phyloP scores from a whole-genome alignment of 1,140 invertebrate species.

The Aphaenogaster ashmeadi region DNA sequence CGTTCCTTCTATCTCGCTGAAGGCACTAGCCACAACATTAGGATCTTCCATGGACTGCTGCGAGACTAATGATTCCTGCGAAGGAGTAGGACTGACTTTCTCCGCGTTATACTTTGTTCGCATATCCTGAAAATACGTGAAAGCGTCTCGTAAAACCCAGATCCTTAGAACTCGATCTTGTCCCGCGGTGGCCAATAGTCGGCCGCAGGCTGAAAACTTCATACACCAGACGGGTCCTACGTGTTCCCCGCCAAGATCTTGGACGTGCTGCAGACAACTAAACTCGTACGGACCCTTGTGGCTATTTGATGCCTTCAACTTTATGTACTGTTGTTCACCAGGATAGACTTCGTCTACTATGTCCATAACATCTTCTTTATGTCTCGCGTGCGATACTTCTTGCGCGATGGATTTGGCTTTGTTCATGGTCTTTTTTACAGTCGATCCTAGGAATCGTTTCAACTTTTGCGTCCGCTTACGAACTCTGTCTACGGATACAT shows the following conservation, averaged over 20 bases:
- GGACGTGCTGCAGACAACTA: slow-evolving; percentile 91
- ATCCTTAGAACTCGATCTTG: slow-evolving; percentile 97
- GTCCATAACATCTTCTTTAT: slow-evolving; percentile 95
- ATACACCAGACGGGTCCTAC: slow-evolving; percentile 98
- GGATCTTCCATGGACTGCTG: slow-evolving; percentile 91
- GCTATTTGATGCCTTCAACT: slow-evolving; percentile 97
- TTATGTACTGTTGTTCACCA: slow-evolving; percentile 94
- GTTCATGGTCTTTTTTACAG: slow-evolving; percentile 95
- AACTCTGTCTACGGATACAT: slow-evolving; percentile 85
- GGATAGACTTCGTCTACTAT: slow-evolving; percentile 93
- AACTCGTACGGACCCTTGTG: slow-evolving; percentile 99
- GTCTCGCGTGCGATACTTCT: slow-evolving; percentile 93
- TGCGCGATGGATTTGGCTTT: slow-evolving; percentile 97
- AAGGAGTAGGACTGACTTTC: slow-evolving; percentile 95
- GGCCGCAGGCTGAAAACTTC: slow-evolving; percentile 98
- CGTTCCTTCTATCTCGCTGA: slow-evolving; percentile 84
- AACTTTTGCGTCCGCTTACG: slow-evolving; percentile 89
- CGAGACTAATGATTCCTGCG: slow-evolving; percentile 94
- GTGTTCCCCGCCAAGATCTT: slow-evolving; percentile 94
- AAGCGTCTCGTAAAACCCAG: slow-evolving; percentile 97
- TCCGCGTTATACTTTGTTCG: slow-evolving; percentile 97
- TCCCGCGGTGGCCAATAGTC: slow-evolving; percentile 97
- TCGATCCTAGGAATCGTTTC: slow-evolving; percentile 95
- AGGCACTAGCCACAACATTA: slow-evolving; percentile 86
- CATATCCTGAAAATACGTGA: slow-evolving; percentile 97